These are phyloP conservation scores for Phalanger gymnotis DNA, from an alignment of 2,797 vertebrate species.

Conservation along the genomic window DNA sequence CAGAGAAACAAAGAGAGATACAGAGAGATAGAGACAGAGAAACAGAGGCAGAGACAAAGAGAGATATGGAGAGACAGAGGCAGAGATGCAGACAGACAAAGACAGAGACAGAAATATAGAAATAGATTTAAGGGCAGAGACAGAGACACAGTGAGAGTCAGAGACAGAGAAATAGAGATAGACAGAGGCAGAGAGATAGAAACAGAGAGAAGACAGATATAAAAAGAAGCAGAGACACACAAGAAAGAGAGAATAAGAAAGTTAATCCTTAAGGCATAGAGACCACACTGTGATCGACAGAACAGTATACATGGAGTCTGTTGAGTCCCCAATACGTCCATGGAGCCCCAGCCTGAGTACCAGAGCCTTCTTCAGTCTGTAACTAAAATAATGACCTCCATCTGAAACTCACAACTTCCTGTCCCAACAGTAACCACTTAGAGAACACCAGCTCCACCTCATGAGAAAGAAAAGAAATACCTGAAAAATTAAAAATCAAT, in stretches of 20 bases:
- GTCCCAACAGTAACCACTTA: background rate
- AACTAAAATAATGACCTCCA: background rate
- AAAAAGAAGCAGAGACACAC: background rate
- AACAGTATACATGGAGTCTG: background rate
- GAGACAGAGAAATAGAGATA: background rate
- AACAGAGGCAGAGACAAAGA: background rate
- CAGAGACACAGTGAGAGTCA: background rate
- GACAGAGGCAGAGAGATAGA: too few relatives aligned
- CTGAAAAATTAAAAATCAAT: background rate
- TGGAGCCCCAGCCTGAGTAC: background rate
- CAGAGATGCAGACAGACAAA: background rate
- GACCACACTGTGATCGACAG: background rate
- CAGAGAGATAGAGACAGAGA: background rate
- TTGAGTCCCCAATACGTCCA: background rate
- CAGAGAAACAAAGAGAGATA: background rate
- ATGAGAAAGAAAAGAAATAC: background rate
- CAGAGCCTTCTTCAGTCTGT: background rate
- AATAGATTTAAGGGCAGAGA: background rate
- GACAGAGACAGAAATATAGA: background rate
- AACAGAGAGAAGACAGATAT: background rate
- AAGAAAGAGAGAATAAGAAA: background rate
- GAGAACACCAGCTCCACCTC: background rate
- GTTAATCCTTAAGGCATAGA: background rate
- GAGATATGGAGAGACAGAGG: background rate
- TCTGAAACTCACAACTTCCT: background rate